A percentile compares a stretch with the other conserved stretches of the same genome.
phyloP scores from a whole-genome alignment of 2,888 invertebrate species.

The Athalia rosae region DNA sequence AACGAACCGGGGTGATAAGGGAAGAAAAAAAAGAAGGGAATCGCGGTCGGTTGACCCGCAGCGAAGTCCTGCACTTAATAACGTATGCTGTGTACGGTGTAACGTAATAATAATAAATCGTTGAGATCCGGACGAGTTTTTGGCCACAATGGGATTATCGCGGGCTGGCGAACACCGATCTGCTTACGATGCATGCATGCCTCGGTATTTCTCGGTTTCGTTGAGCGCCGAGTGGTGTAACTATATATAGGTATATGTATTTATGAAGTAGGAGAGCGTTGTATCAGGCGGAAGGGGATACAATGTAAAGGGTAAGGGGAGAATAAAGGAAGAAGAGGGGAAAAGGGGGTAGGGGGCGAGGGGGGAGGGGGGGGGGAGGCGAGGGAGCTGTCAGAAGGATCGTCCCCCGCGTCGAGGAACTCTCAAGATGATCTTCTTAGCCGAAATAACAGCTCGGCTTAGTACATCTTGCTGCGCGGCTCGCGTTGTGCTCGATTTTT shows the following conservation, averaged over 20 bases:
- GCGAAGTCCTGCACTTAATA: too few species aligned
- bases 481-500: constrained; percentile 28
- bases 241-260: too few species aligned
- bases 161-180: constrained; percentile 64
- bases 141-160: constrained; percentile 62
- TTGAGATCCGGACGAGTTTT: background rate
- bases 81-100: too few species aligned
- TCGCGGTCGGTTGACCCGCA: too few species aligned
- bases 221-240: background rate
- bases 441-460: constrained; percentile 39
- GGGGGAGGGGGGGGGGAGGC: constrained; percentile 2
- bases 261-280: background rate
- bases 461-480: background rate
- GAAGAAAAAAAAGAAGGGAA: too few species aligned
- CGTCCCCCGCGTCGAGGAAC: constrained; percentile 29
- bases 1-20: too few species aligned
- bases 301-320: background rate
- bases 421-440: constrained; percentile 32
- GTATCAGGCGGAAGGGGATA: too few species aligned
- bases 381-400: constrained; percentile 35
- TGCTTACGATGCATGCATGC: constrained; percentile 61
- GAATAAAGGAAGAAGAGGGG: constrained; percentile 6
- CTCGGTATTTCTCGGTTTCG: constrained; percentile 50
- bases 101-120: background rate
- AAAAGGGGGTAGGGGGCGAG: background rate